These are phyloP conservation scores for Xiphophorus birchmanni DNA, from an alignment of 2,797 vertebrate genomes.

Conservation along the genomic window DNA sequence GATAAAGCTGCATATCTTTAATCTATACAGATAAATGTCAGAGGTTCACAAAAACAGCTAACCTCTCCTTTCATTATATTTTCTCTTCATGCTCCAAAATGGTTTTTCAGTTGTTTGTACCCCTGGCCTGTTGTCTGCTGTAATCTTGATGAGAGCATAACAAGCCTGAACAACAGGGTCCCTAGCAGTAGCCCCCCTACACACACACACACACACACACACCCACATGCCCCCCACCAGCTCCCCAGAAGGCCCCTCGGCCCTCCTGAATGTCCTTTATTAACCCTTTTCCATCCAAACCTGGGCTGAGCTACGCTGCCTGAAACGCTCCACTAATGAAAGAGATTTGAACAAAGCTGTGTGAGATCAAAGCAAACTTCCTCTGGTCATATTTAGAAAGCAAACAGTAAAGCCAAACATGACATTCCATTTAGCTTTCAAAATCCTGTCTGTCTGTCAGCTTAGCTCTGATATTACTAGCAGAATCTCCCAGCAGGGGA, in stretches of 20 bases:
- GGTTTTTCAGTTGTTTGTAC: conserved; percentile 47
- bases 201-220: background rate
- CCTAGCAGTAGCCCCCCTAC: conserved; percentile 7
- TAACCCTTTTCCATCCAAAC: conserved; percentile 55
- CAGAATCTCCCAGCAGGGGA: conserved; percentile 3
- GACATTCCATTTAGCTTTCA: conserved; percentile 52
- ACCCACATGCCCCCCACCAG: conserved; percentile 14
- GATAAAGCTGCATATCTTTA: conserved; percentile 3
- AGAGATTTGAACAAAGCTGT: conserved; percentile 57
- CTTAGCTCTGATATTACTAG: conserved; percentile 53
- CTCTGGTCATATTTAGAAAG: conserved; percentile 56
- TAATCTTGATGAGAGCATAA: conserved; percentile 70
- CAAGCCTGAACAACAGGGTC: conserved; percentile 35
- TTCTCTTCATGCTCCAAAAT: conserved; percentile 41
- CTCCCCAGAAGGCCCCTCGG: conserved; percentile 23
- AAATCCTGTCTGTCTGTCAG: conserved; percentile 66
- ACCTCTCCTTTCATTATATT: conserved; percentile 50
- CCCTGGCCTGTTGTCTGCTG: conserved; percentile 28
- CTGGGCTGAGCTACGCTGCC: conserved; percentile 44
- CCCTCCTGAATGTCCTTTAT: conserved; percentile 53
- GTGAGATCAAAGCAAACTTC: conserved; percentile 60
- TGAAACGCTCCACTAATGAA: conserved; percentile 76
- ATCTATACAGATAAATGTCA: conserved; percentile 13
- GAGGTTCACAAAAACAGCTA: conserved; percentile 16
- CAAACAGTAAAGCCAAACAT: conserved; percentile 50